Evolutionary conservation across 1,140 invertebrate species (phyloP), one percentile per base, ranked within the genome.

Genomic region (Propsilocerus akamusi): DNA sequence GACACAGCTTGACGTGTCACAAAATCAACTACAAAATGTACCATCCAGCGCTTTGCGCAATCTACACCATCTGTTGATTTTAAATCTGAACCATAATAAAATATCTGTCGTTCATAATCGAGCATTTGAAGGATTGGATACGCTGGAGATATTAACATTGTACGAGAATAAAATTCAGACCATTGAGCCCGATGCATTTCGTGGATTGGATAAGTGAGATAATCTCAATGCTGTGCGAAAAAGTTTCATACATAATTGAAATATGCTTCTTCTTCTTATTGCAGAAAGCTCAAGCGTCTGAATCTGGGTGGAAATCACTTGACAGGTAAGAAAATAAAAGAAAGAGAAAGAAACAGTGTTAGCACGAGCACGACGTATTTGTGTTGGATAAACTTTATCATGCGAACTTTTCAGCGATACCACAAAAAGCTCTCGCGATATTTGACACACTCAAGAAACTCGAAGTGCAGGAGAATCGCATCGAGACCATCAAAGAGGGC

Each of bases 61-160:
- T 58, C 76, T 92, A 26, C 81, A 84, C 60, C 78, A 82, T 57
- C 72, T 92, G 49, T 74, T 89, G 30, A 88, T 90, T 55, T 70
- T 94, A 12, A 91, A 90, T 63, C 75, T 94, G 66, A 90, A 91
- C 63, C 83, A 89, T 64, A 94, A 94, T 62, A 86, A 83, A 58
- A 81, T 88, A 52, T 75, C 68, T 12, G 75, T 74, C 46, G 72
- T 93, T 17, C 83, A 85, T 56, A 73, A 75, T 30, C 76, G 75
- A 49, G 86, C 86, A 17, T 91, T 94, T 57, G 74, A 83, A 55
- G 86, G 86, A 2, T 72, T 91, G 54, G 82, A 86, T 53, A 86
- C 86, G 5, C 69, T 90, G 46, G 84, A 89, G 63, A 85, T 90
- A 51, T 72, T 94, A 26, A 88, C 85, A 34, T 66, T 93, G 14